Evolutionary conservation across 2,797 vertebrate species (phyloP), one percentile per base, ranked within the genome.

Genomic region (Spheniscus humboldti): DNA sequence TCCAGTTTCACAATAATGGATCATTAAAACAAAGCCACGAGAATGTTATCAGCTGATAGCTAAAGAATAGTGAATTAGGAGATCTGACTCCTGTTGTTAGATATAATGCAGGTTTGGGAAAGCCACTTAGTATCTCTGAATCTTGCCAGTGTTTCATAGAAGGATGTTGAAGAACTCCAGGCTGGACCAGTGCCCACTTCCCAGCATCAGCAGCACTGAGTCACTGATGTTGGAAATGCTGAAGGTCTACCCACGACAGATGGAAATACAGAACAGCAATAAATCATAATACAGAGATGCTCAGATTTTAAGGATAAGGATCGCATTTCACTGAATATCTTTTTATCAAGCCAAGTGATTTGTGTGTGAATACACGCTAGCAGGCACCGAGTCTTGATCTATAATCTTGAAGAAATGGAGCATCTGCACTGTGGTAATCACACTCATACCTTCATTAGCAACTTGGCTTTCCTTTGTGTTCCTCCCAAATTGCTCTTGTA

Each of bases 91-190:
- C 33, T 55, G 56, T 17, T 85, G 27, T 60, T 74, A 93, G 33
- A 60, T 60, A 73, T 28, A 95, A 85, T 66, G 45, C 74, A 86
- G 71, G 48, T 76, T 80, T 95, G 77, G 56, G 63, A 92, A 95
- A 92, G 67, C 41, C 41, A 82, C n/a, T 78, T 55, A 66, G 11
- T 2, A 10, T 79, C 50, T 87, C 48, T 87, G 55, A 60, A 24
- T 72, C 55, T 66, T 95, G 86, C 74, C 92, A 92, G 45, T 69
- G 41, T 85, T 95, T 92, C 80, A 87, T 10, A 91, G 92, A 89
- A 93, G 8, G 92, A 94, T 87, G 37, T 18, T 91, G 69, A 94
- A 92, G 80, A 93, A 57, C 52, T 79, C 39, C 24, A 86, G 56
- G 39, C 39, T 95, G 93, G 88, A 96, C 5, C 27, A 68, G 9